Conservation (phyloP, 1,140 invertebrate genomes). For the Wasmannia auropunctata region DNA sequence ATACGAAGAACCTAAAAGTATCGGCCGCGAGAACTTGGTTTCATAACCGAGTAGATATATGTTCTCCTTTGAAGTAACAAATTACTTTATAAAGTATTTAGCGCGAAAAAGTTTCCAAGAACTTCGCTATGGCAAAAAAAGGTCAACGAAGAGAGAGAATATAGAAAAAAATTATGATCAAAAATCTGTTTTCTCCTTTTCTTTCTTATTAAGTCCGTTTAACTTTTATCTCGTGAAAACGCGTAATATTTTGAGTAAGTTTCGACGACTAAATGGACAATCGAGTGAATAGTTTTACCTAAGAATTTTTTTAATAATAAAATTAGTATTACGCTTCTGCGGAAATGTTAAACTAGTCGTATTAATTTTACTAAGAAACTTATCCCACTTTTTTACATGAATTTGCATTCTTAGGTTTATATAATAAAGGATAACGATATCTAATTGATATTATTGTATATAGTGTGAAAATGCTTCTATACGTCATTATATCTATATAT, state of each 20-base stretch:
- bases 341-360: not conserved
- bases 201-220: not conserved
- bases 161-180: slow-evolving; percentile 19
- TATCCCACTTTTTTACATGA: not conserved
- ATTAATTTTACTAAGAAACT: not conserved
- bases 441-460: not conserved
- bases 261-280: no score
- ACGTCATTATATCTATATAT: not conserved
- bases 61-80: slow-evolving; percentile 22
- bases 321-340: not conserved
- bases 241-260: not conserved
- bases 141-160: not conserved
- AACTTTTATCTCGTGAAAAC: slow-evolving; percentile 13
- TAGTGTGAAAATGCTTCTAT: not conserved
- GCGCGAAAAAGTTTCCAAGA: slow-evolving; percentile 11
- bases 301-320: not conserved
- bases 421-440: not conserved
- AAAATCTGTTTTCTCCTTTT: not conserved
- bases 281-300: not conserved
- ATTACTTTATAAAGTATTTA: slow-evolving; percentile 44
- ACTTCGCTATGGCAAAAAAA: not conserved
- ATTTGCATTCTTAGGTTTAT: not conserved
- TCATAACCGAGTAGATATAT: slow-evolving; percentile 9
- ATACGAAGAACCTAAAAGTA: slow-evolving; percentile 10
- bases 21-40: not conserved